Evolutionary conservation across 2,113 vertebrate genomes (phyloP), one percentile per base, ranked within the genome.

Genomic region (Oncorhynchus kisutch): DNA sequence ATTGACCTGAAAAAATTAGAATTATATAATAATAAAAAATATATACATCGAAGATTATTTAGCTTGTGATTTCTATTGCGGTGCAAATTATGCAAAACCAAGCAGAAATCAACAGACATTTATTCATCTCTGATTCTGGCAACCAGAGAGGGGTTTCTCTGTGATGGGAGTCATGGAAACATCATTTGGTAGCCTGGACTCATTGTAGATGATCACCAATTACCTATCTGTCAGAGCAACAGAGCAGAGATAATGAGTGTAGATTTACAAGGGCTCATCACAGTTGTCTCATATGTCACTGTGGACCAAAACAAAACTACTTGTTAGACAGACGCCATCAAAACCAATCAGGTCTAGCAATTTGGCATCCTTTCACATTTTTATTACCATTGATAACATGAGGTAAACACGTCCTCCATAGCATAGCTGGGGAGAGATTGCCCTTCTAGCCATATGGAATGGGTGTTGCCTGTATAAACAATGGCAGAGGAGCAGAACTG

Each of bases 141-240:
- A 78, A 62, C 29, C 22, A 34, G 51, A 62, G 25, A 70, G 5
- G 39, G 54, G 67, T 62, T 25, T 29, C 16, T 39, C 73, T 78
- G 16, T 70, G 74, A 78, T 48, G 72, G 62, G 78, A 87, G 71
- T 78, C 74, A 20, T 49, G 64, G 67, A 34, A 80, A 70, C 75
- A 7, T 24, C 16, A 16, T 70, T 48, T 59, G 67, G 29, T 75
- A 75, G 67, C 34, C 31, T 67, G 81, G 78, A 65, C 70, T 68
- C 57, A 1, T 45, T 39, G 71, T n/a, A 76, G 69, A 77, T 74
- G 71, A 70, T 70, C 67, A 78, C 62, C 73, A 75, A 84, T 77
- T 22, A 70, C 45, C 5, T 67, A 70, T 78, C 49, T 79, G 70
- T 81, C 81, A 24, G 60, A 78, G 81, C 78, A 71, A 78, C 62